Evolutionary conservation across 30 jellyfish, hydroid and myxozoan genomes (phyloP), one percentile per base, ranked within the genome.

Genomic region (Rhopilema esculentum): DNA sequence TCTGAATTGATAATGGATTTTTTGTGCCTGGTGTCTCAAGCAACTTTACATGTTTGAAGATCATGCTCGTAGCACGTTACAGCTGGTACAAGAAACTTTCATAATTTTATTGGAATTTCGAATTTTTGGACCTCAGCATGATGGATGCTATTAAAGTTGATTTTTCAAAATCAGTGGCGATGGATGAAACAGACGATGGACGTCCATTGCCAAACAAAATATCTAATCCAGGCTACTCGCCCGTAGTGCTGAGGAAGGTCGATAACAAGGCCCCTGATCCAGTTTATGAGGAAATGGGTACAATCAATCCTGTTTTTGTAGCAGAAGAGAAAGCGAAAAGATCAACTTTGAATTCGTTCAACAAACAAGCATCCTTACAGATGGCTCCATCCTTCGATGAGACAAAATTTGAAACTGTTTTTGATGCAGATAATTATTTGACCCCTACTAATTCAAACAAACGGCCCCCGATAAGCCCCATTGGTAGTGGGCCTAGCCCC

Each of bases 271-370:
- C 7, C 51, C 67, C 18, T n/a, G 88, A 66, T 31, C 66, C 79
- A 24, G 69, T 51, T 16, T 78, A 78, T 30, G 65, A 51, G 79
- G 88, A 78, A 25, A 78, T 78, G 88, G 88, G 88, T 0, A 66
- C 65, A 0, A 18, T 25, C 18, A 78, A 78, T 61, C 25, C 27
- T 78, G 88, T 65, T 4, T 78, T 16, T 57, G 49, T 19, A 32
- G 33, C 30, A 0, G 79, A 78, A 27, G 51, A 61, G 67, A 31
- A 32, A 20, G 32, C 63, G 33, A 73, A 19, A 20, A 18, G 33
- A 30, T 40, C 57, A 40, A 40, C 29, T 20, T 9, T 62, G 76
- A 78, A 66, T 62, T 62, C 78, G 0, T 8, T 66, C 49, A 28
- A 63, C 70, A 48, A 73, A 33, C 16, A 40, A 73, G 48, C 24